phyloP scores from a whole-genome alignment of 2,888 invertebrate species.

The Rugalucina vietnamica region DNA sequence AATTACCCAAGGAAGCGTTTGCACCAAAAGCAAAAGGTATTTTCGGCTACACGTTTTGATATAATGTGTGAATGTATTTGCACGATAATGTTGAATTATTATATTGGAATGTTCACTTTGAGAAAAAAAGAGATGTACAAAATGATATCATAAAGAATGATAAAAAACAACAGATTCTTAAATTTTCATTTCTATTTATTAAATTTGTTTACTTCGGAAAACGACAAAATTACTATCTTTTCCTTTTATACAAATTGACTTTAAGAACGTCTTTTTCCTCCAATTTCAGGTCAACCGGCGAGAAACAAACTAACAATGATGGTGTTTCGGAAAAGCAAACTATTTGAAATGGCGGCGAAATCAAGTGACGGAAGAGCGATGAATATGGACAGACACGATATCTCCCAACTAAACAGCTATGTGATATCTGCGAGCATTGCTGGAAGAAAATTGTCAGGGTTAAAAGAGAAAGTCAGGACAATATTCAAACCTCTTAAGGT shows the following conservation, averaged over 20 bases:
- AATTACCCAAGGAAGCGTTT: constrained; percentile 72
- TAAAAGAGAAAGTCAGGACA: constrained; percentile 72
- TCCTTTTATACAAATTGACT: too few relatives aligned
- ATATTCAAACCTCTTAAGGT: constrained; percentile 75
- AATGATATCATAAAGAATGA: background rate
- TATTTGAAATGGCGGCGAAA: constrained; percentile 55
- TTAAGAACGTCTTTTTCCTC: too few relatives aligned
- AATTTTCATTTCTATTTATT: too few relatives aligned
- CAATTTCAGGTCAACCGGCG: constrained; percentile 6
- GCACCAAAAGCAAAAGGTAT: constrained; percentile 59
- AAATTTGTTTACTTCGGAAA: too few relatives aligned
- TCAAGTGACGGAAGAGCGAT: constrained; percentile 20
- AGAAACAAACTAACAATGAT: constrained; percentile 65
- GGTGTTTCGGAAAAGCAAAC: constrained; percentile 64
- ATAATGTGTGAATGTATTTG: background rate
- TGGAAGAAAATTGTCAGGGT: constrained; percentile 65
- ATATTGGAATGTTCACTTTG: background rate
- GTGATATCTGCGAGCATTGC: constrained; percentile 77
- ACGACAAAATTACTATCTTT: too few relatives aligned
- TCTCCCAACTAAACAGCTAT: constrained; percentile 70
- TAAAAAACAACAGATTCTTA: too few relatives aligned
- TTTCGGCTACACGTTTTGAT: background rate
- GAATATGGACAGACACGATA: constrained; percentile 42
- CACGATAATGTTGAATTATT: background rate
- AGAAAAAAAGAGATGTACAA: background rate